Base-by-base conservation (phyloP, 1,140 invertebrate species). In the Bombus confusus region DNA sequence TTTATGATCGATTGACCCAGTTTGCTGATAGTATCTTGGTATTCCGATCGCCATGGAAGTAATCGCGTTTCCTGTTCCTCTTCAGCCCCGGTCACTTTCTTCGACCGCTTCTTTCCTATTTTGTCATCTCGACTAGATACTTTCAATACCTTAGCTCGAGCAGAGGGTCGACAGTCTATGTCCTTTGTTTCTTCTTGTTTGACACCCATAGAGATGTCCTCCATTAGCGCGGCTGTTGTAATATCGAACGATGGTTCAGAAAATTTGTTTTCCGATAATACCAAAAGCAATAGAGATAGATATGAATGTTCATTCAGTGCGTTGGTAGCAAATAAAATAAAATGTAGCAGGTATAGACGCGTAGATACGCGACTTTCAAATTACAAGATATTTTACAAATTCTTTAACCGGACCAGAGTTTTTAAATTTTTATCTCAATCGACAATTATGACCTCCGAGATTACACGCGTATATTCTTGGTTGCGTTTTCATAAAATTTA, bases 1-100 rank as follows among this genome's bases (percentile, higher is more conserved):
- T 94, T 93, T 88, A 96, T 96, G 28, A 97, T 96, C 41, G 96
- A 94, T 0, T 94, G 94, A 2, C 96, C 96, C 37, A 96, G 91
- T 90, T 95, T 95, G 15, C 94, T 95, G 6, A 96, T 96, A 1
- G 92, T 95, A 81, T 96, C 96, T 92, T 96, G 95, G 88, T 97
- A 97, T 91, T 97, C 96, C 0, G 95, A 95, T 77, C 94, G 95
- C 91, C 92, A 93, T 9, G 90, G 62, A 15, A 89, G 85, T 43
- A 89, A 13, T 15, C 64, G 79, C 31, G 59, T 66, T n/a, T 80
- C 62, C 28, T 77, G 73, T 9, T 85, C 80, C 3, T 87, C 85
- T 15, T 82, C 85, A 1, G 86, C 85, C 8, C 78, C 80, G 10
- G 3, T 72, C 73, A 64, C 18, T 76, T 86, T 90, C 83, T 18